Evolutionary conservation across 2,888 invertebrate species (phyloP).

Genomic region (Apamea crenata): DNA sequence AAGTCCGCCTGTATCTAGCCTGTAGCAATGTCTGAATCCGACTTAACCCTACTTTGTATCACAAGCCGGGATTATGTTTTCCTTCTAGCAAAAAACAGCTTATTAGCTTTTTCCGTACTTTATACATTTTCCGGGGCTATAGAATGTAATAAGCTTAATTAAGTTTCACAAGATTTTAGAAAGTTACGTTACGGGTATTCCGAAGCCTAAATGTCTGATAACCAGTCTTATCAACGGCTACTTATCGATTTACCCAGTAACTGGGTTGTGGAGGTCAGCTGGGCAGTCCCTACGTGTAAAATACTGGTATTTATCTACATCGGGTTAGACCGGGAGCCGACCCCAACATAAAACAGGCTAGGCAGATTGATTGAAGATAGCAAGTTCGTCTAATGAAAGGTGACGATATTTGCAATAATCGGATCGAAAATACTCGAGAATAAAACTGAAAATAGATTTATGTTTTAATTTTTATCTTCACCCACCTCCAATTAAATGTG

Average conservation of each 20-base stretch:
- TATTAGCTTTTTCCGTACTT: constrained; percentile 17
- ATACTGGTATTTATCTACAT: background rate
- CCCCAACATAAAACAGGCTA: background rate
- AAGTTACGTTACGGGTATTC: background rate
- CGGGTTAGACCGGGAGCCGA: background rate
- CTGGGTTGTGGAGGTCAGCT: background rate
- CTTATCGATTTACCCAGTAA: background rate
- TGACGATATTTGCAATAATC: background rate
- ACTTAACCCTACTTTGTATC: constrained; percentile 13
- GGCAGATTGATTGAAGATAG: background rate
- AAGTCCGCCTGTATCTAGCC: background rate
- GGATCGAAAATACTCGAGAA: background rate
- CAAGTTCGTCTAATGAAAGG: background rate
- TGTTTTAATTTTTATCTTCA: background rate
- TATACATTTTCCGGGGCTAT: background rate
- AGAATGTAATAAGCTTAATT: constrained; percentile 4
- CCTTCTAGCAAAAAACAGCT: constrained; percentile 14
- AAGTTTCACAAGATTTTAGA: background rate
- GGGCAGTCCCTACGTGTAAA: background rate
- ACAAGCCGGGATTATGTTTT: constrained; percentile 25
- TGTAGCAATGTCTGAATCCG: constrained; percentile 6
- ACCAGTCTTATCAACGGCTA: background rate
- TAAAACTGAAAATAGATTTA: background rate
- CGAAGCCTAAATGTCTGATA: background rate
- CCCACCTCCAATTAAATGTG: background rate